phyloP scores from a whole-genome alignment of 2,113 vertebrate species.

The Hippoglossus stenolepis region DNA sequence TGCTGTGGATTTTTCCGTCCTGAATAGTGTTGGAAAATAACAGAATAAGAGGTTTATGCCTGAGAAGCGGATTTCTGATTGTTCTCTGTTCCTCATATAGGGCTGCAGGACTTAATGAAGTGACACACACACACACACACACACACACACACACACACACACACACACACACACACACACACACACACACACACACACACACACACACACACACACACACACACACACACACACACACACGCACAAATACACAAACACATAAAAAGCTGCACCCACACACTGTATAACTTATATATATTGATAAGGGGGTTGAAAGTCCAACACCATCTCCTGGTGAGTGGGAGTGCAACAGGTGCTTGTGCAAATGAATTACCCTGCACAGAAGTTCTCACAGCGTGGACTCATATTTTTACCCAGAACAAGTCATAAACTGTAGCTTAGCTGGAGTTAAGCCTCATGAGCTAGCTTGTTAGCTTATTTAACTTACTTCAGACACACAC shows the following conservation, averaged over 20 bases:
- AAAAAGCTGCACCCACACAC: slow-evolving; percentile 23
- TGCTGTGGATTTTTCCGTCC: slow-evolving; percentile 65
- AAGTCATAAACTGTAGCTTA: slow-evolving; percentile 20
- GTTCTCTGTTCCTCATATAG: slow-evolving; percentile 70
- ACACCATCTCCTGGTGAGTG: slow-evolving; percentile 31
- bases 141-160: neutral
- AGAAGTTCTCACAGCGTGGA: slow-evolving; percentile 31
- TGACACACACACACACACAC: slow-evolving; percentile 18
- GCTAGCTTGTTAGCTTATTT: neutral
- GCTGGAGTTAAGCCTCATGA: neutral
- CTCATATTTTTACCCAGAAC: slow-evolving; percentile 42
- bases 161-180: no score
- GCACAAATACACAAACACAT: neutral
- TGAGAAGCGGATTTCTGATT: slow-evolving; percentile 75
- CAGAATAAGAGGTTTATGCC: slow-evolving; percentile 77
- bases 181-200: neutral
- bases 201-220: neutral
- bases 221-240: no score
- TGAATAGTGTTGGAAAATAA: slow-evolving; percentile 76
- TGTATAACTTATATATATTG: slow-evolving; percentile 40
- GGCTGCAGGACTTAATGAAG: slow-evolving; percentile 58
- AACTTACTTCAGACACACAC: slow-evolving; percentile 31
- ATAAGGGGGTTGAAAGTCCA: slow-evolving; percentile 56
- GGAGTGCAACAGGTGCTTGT: slow-evolving; percentile 21
- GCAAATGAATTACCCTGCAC: slow-evolving; percentile 22